Percentiles rank a stretch among this genome's conserved stretches.
phyloP scores from a whole-genome alignment of 2,797 vertebrate species.

The Pristis pectinata region DNA sequence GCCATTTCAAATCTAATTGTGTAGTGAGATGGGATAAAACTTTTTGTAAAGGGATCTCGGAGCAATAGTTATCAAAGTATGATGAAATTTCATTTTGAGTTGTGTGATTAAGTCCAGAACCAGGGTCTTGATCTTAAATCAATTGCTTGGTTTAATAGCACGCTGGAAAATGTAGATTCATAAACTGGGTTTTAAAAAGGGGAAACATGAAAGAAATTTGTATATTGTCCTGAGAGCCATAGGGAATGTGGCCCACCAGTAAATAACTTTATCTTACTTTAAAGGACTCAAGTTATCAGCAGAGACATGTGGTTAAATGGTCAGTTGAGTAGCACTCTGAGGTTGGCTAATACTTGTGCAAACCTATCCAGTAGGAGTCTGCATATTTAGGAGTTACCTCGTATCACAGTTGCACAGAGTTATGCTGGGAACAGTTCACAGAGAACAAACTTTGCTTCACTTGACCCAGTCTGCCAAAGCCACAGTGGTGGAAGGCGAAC shows the following conservation, averaged over 20 bases:
- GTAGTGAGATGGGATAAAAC: not conserved
- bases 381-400: not conserved
- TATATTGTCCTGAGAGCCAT: too few relatives aligned
- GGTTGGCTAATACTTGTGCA: not conserved
- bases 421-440: not conserved
- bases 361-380: not conserved
- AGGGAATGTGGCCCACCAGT: too few relatives aligned
- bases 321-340: not conserved
- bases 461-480: not conserved
- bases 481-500: not conserved
- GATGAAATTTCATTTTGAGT: not conserved
- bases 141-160: not conserved
- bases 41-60: not conserved
- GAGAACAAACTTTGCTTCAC: not conserved
- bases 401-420: not conserved
- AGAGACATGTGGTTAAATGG: not conserved
- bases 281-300: too few relatives aligned
- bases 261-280: too few relatives aligned
- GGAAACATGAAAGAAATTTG: too few relatives aligned
- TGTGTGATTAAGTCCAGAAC: not conserved
- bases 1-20: not conserved
- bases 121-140: not conserved
- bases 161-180: not conserved
- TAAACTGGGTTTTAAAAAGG: not conserved
- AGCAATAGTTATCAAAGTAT: not conserved